Evolutionary conservation across 2,113 vertebrate species (phyloP).

Genomic region (Isurus oxyrinchus): DNA sequence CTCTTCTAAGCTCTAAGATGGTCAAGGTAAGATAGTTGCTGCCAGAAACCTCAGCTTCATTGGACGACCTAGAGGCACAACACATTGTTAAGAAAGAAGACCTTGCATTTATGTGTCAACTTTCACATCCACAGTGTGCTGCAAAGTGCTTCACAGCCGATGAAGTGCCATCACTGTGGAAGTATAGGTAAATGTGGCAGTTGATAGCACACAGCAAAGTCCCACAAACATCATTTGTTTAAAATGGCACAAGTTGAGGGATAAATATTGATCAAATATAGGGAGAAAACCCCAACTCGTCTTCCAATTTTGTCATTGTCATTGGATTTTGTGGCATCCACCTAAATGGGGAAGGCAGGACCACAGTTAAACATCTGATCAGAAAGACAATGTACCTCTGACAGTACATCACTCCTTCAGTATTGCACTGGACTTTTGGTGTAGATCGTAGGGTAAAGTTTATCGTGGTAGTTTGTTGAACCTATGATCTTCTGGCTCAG

Average conservation of each 20-base stretch:
- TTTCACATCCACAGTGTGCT: background rate
- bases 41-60: background rate
- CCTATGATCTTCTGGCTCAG: background rate
- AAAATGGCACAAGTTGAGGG: background rate
- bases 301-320: background rate
- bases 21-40: background rate
- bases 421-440: background rate
- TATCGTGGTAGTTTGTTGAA: background rate
- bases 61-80: background rate
- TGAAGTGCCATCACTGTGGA: background rate
- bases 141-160: background rate
- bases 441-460: background rate
- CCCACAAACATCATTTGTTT: background rate
- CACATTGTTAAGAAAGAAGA: background rate
- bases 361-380: background rate
- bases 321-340: background rate
- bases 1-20: background rate
- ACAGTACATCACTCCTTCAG: background rate
- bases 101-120: background rate
- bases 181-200: background rate
- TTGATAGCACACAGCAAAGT: background rate
- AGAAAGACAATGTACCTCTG: background rate
- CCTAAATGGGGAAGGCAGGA: background rate
- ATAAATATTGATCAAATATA: background rate
- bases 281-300: background rate